Evolutionary conservation across 2,888 invertebrate genomes (phyloP).

Genomic region (Dolichomitus sp.): DNA sequence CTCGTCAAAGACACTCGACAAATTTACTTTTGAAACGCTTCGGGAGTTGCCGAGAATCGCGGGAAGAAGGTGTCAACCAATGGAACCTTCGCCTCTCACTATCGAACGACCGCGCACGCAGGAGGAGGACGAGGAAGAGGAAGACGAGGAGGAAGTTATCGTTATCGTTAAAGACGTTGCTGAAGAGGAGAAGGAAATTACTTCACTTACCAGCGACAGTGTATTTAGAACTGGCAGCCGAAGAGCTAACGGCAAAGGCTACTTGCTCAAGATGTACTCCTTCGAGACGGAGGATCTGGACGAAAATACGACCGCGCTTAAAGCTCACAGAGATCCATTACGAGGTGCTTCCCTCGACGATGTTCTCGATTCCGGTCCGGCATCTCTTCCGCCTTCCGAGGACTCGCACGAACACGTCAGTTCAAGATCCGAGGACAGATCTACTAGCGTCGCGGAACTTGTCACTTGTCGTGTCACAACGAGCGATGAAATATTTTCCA

Average conservation of each 20-base stretch:
- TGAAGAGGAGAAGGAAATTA: constrained; percentile 32
- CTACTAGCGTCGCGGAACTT: constrained; percentile 76
- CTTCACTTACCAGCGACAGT: constrained; percentile 3
- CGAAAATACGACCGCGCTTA: constrained; percentile 65
- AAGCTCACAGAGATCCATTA: constrained; percentile 76
- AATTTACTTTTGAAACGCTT: constrained; percentile 80
- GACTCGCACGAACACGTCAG: constrained; percentile 63
- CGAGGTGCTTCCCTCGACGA: constrained; percentile 80
- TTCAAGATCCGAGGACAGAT: constrained; percentile 67
- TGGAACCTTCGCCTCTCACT: constrained; percentile 59
- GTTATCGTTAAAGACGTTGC: constrained; percentile 55
- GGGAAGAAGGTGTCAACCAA: constrained; percentile 56
- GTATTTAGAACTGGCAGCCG: constrained; percentile 40
- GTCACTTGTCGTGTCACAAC: constrained; percentile 83
- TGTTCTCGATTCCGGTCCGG: constrained; percentile 79
- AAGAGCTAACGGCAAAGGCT: constrained; percentile 80
- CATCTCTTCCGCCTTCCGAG: constrained; percentile 77
- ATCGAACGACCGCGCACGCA: constrained; percentile 57
- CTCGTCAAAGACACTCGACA: constrained; percentile 82
- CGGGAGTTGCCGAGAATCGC: constrained; percentile 65
- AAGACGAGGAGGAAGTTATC: constrained; percentile 49
- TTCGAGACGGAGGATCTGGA: constrained; percentile 84
- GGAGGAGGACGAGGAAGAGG: constrained; percentile 29
- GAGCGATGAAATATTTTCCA: constrained; percentile 81
- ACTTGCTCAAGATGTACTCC: constrained; percentile 83